Evolutionary conservation across 1,140 invertebrate species (phyloP), one percentile per base, ranked within the genome.

Genomic region (Anadara kagoshimensis): DNA sequence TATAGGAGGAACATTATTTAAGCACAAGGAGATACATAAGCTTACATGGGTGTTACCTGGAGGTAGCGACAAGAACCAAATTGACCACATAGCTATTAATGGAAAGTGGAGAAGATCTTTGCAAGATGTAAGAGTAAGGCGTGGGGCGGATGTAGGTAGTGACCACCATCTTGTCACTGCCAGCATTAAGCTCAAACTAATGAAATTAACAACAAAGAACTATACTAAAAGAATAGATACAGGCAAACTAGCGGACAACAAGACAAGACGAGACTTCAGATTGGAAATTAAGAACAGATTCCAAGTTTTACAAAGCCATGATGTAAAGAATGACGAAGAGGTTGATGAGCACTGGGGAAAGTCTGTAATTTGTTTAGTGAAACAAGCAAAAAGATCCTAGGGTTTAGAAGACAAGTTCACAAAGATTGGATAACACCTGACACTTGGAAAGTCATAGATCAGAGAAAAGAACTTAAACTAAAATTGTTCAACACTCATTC

Each of bases 11-110:
- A 80, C 59, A 16, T 26, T 75, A 14, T 78, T 80, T 44, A 58
- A 59, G 43, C 76, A 75, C 43, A 69, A 66, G 45, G 61, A 61
- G 44, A 76, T 80, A 43, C 78, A 80, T 59, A 78, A 76, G 66
- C 18, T 58, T 14, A 68, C 65, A 57, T 57, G 53, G 65, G 29
- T 44, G n/a, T 67, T 53, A 67, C 51, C n/a, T n/a, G n/a, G n/a
- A n/a, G n/a, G n/a, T n/a, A n/a, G n/a, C n/a, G n/a, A n/a, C n/a
- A n/a, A n/a, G n/a, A n/a, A n/a, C n/a, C n/a, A n/a, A n/a, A n/a
- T n/a, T n/a, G n/a, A n/a, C n/a, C n/a, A n/a, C n/a, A n/a, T n/a
- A n/a, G n/a, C n/a, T n/a, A n/a, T n/a, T n/a, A n/a, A n/a, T n/a
- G n/a, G n/a, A n/a, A n/a, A n/a, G n/a, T n/a, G n/a, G n/a, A n/a